phyloP scores from a whole-genome alignment of 2,888 invertebrate species.

The Oscheius sp. region DNA sequence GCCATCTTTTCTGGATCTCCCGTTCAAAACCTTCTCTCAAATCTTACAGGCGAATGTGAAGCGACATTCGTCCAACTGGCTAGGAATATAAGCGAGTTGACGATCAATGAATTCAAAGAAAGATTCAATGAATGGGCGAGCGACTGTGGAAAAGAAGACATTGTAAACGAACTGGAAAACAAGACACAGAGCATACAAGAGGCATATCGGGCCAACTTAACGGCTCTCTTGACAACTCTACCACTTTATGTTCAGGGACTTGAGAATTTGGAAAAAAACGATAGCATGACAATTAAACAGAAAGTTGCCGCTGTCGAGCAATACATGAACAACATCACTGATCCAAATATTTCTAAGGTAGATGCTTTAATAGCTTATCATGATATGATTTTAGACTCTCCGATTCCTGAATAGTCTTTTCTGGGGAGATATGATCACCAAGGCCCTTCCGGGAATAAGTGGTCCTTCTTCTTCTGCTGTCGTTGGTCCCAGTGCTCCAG shows the following conservation, averaged over 20 bases:
- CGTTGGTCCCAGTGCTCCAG: too few species aligned
- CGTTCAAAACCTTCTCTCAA: background rate
- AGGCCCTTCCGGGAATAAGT: constrained; percentile 8
- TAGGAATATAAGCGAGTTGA: background rate
- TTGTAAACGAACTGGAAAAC: background rate
- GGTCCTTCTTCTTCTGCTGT: too few species aligned
- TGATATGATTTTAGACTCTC: background rate
- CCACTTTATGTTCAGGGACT: background rate
- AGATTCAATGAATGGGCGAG: background rate
- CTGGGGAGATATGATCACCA: background rate
- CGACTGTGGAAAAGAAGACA: constrained; percentile 10
- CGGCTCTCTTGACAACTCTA: background rate
- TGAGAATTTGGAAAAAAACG: constrained; percentile 7
- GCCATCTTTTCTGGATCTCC: background rate
- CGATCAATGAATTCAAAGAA: background rate
- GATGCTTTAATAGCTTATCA: background rate
- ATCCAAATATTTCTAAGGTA: constrained; percentile 1
- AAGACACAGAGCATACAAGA: background rate
- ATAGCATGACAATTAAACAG: background rate
- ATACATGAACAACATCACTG: background rate
- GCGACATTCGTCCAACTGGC: background rate
- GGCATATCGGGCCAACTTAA: background rate
- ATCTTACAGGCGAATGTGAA: constrained; percentile 9
- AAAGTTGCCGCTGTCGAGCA: background rate
- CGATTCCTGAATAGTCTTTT: constrained; percentile 6